These are phyloP conservation scores for Theristicus caerulescens DNA, from an alignment of 2,113 vertebrate species.

Conservation along the genomic window DNA sequence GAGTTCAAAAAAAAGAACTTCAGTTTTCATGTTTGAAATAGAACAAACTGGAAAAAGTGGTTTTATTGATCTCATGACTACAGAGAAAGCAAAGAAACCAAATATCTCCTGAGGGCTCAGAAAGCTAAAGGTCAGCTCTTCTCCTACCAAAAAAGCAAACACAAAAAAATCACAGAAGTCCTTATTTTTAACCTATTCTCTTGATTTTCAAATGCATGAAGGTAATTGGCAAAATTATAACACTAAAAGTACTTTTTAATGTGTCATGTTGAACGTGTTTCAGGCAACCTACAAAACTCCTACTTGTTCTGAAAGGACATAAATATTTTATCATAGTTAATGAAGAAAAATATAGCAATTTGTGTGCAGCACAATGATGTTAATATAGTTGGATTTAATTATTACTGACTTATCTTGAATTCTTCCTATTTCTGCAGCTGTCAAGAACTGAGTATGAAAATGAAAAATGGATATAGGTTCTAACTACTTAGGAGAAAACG, in stretches of 20 bases:
- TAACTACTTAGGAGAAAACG: background rate
- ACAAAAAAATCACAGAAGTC: background rate
- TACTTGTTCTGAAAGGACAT: background rate
- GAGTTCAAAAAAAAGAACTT: background rate
- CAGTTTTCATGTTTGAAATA: background rate
- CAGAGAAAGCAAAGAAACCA: background rate
- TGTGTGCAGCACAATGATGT: accelerated
- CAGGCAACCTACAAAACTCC: background rate
- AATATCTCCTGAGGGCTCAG: background rate
- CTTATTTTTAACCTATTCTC: background rate
- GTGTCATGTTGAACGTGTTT: background rate
- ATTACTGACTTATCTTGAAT: background rate
- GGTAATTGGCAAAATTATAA: background rate
- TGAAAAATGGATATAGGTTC: background rate
- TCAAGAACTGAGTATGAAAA: background rate
- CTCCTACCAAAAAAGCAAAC: background rate
- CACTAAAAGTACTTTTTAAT: background rate
- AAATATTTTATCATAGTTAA: background rate
- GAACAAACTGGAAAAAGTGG: background rate
- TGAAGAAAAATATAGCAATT: background rate
- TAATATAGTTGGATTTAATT: background rate
- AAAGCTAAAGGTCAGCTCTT: background rate
- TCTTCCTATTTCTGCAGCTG: background rate
- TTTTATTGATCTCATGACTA: background rate
- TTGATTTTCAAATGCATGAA: background rate